These are phyloP conservation scores for Gymnocheta viridis DNA, from an alignment of 2,888 invertebrate genomes.

Conservation along the genomic window DNA sequence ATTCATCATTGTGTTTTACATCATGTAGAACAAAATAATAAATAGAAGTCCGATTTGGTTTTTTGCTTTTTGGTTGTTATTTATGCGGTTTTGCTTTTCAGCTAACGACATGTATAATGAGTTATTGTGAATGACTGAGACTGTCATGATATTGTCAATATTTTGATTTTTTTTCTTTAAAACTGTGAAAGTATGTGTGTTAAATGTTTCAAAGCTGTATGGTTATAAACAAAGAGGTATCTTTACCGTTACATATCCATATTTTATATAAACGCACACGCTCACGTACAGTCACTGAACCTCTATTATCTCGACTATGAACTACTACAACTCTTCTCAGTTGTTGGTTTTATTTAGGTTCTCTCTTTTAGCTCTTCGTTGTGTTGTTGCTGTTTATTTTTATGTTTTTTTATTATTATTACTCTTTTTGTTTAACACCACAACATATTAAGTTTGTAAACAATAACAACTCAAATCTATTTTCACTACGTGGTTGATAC, in stretches of 20 bases:
- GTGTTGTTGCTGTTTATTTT: not conserved
- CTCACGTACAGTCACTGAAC: not conserved
- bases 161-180: slow-evolving; percentile 32
- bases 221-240: not conserved
- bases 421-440: slow-evolving; percentile 33
- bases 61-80: too few relatives aligned
- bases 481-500: not conserved
- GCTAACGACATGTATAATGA: too few relatives aligned
- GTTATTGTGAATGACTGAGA: not conserved
- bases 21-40: too few relatives aligned
- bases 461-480: slow-evolving; percentile 43
- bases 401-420: not conserved
- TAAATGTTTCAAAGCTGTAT: slow-evolving; percentile 9
- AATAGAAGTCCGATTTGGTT: too few relatives aligned
- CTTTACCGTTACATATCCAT: not conserved
- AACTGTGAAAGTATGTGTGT: not conserved
- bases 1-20: too few relatives aligned
- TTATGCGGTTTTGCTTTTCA: too few relatives aligned
- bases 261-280: not conserved
- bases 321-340: not conserved
- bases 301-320: slow-evolving; percentile 27
- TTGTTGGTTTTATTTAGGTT: slow-evolving; percentile 10
- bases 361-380: not conserved
- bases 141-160: slow-evolving; percentile 25
- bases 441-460: slow-evolving; percentile 45